Percentiles rank a stretch among this genome's conserved stretches.
phyloP scores from a whole-genome alignment of 2,113 vertebrate species.

The Panthera uncia region DNA sequence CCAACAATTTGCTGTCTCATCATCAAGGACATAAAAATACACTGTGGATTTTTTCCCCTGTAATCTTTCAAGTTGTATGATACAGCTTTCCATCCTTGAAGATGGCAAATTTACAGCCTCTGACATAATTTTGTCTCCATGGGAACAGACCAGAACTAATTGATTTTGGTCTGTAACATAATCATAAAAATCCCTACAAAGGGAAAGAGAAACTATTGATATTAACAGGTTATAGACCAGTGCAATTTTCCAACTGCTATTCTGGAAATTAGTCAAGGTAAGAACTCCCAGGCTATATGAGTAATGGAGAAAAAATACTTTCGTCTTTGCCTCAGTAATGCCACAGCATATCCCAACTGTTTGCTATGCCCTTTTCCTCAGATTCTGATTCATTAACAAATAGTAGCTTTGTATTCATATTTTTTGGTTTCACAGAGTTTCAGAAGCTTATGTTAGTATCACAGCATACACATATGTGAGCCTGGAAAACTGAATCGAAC shows the following conservation, averaged over 20 bases:
- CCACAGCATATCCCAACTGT: not conserved
- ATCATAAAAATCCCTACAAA: slow-evolving; percentile 47
- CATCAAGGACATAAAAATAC: slow-evolving; percentile 26
- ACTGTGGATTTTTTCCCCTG: not conserved
- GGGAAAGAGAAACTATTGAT: slow-evolving; percentile 7
- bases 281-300: not conserved
- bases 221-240: slow-evolving; percentile 3
- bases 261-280: slow-evolving; percentile 10
- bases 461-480: not conserved
- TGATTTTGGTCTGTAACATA: slow-evolving; percentile 63
- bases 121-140: slow-evolving; percentile 61
- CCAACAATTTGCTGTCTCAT: not conserved
- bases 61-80: slow-evolving; percentile 22
- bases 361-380: slow-evolving; percentile 21
- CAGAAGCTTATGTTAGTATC: not conserved
- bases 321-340: not conserved
- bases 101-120: slow-evolving; percentile 54
- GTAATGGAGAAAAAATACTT: not conserved
- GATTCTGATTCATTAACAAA: slow-evolving; percentile 25
- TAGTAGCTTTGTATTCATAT: not conserved
- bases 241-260: not conserved
- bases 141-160: slow-evolving; percentile 65
- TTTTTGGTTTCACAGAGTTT: not conserved
- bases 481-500: not conserved
- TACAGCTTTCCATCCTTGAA: slow-evolving; percentile 41